Evolutionary conservation across 2,888 invertebrate species (phyloP).

Genomic region (Dynastes tityus): DNA sequence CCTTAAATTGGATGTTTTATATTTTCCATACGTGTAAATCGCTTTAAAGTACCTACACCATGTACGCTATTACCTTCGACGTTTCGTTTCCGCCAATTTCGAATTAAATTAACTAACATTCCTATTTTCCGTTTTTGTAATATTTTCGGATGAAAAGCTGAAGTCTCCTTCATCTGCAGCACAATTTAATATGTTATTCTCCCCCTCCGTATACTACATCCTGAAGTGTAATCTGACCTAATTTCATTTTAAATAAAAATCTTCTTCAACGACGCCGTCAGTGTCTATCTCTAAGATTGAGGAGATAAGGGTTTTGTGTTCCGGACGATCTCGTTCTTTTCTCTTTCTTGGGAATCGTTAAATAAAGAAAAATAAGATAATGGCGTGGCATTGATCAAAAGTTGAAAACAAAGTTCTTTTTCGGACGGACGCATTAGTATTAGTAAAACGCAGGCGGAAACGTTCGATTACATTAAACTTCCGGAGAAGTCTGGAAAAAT

Average conservation of each 20-base stretch:
- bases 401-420: conserved; percentile 32
- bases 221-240: conserved; percentile 39
- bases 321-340: conserved; percentile 22
- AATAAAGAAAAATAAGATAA: conserved; percentile 46
- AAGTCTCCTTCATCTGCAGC: conserved; percentile 21
- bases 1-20: no score
- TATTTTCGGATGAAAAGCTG: conserved; percentile 20
- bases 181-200: conserved; percentile 41
- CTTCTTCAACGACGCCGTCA: conserved; percentile 39
- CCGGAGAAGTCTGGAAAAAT: background rate
- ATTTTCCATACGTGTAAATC: no score
- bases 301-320: conserved; percentile 37
- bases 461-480: background rate
- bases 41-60: no score
- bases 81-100: no score
- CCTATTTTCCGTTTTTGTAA: background rate
- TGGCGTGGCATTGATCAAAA: conserved; percentile 41
- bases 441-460: conserved; percentile 3
- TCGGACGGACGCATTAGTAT: background rate
- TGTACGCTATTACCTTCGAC: no score
- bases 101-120: no score
- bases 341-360: conserved; percentile 34
- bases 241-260: conserved; percentile 47
- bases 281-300: conserved; percentile 44
- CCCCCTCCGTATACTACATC: conserved; percentile 20